Evolutionary conservation across 1,140 invertebrate species (phyloP).

Genomic region (Zaprionus ghesquierei): DNA sequence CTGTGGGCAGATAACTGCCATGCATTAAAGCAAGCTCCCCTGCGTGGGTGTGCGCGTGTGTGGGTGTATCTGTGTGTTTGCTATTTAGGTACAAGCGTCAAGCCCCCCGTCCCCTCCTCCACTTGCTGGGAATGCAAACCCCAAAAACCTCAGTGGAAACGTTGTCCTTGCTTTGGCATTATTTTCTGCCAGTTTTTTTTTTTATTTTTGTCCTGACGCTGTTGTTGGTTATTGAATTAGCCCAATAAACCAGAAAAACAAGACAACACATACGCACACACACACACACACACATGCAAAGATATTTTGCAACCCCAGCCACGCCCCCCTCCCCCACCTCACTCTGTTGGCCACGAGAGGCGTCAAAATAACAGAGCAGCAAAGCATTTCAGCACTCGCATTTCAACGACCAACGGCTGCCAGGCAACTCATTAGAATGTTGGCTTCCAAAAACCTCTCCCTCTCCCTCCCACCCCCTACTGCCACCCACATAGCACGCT

Average conservation of each 20-base stretch:
- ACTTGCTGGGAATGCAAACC: neutral
- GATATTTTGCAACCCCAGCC: neutral
- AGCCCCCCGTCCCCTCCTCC: neutral
- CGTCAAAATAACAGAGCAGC: conserved; percentile 61
- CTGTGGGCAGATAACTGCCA: conserved; percentile 79
- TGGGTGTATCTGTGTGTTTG: conserved; percentile 8
- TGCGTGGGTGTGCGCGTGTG: neutral
- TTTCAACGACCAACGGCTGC: conserved; percentile 63
- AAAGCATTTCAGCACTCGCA: conserved; percentile 59
- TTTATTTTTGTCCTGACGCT: conserved; percentile 42
- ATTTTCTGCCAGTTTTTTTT: neutral
- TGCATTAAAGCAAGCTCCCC: conserved; percentile 40
- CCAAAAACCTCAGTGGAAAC: conserved; percentile 27
- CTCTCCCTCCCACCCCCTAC: neutral
- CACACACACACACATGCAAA: conserved; percentile 3
- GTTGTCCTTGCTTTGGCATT: conserved; percentile 35
- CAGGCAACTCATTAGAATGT: conserved; percentile 75
- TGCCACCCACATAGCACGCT: conserved; percentile 16
- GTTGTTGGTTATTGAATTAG: conserved; percentile 82
- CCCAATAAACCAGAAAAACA: conserved; percentile 83
- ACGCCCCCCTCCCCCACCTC: neutral
- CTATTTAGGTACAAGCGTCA: conserved; percentile 33
- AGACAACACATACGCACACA: conserved; percentile 52
- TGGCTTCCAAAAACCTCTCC: too few relatives aligned
- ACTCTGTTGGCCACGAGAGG: conserved; percentile 8